Evolutionary conservation across 1,140 invertebrate species (phyloP).

Genomic region (Leptinotarsa texana): DNA sequence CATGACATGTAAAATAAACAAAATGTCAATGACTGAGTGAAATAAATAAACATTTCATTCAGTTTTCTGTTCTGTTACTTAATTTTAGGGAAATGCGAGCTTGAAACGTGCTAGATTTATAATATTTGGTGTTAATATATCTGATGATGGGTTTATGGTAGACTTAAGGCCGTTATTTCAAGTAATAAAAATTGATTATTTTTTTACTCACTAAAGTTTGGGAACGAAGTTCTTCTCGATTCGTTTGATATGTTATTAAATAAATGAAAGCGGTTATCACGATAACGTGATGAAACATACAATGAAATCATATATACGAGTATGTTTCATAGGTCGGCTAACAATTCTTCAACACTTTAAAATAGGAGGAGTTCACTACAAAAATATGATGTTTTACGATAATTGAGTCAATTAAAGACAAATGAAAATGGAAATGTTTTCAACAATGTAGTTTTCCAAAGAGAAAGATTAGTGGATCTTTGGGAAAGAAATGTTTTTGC

Average conservation of each 20-base stretch:
- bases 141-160: conserved; percentile 13
- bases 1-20: conserved; percentile 7
- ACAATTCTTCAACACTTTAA: no score
- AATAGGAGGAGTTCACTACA: no score
- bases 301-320: not conserved
- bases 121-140: conserved; percentile 16
- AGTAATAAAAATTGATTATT: conserved; percentile 17
- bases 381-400: no score
- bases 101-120: not conserved
- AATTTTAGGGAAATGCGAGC: conserved; percentile 1
- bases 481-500: no score
- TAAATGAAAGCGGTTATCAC: not conserved
- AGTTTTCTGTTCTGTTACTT: conserved; percentile 4
- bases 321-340: no score
- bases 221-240: not conserved
- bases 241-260: not conserved
- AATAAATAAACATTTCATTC: conserved; percentile 16
- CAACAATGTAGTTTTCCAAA: no score
- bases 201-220: not conserved
- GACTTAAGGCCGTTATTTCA: not conserved
- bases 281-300: not conserved
- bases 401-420: no score
- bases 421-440: no score
- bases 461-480: no score
- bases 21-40: not conserved